phyloP scores from a whole-genome alignment of 2,797 vertebrate species.

The Aphelocoma californica region DNA sequence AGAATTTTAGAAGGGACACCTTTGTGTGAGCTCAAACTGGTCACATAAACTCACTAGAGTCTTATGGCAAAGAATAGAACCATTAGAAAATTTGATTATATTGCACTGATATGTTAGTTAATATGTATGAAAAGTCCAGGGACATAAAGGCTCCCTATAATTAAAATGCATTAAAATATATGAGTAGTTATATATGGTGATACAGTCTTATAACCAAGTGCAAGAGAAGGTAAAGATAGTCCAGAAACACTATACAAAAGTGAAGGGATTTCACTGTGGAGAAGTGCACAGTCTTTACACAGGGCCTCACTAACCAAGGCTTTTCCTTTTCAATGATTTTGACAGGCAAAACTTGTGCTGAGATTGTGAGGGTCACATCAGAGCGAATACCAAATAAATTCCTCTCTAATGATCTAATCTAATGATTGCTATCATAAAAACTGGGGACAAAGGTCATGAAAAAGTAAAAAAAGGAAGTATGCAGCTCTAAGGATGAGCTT shows the following conservation, averaged over 20 bases:
- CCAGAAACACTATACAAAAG: background rate
- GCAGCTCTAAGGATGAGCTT: background rate
- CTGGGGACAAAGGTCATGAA: accelerated
- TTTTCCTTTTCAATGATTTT: background rate
- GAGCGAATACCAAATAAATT: background rate
- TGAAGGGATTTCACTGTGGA: background rate
- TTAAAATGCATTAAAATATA: background rate
- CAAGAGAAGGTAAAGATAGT: background rate
- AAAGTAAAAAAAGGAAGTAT: background rate
- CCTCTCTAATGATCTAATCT: background rate
- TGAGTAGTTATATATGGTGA: background rate
- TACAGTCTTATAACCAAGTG: background rate
- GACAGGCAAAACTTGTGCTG: background rate
- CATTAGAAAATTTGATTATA: background rate
- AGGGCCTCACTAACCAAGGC: background rate
- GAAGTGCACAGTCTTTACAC: background rate
- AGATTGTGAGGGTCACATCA: background rate
- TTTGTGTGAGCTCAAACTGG: background rate
- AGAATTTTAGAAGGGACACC: background rate
- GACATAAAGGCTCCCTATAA: background rate
- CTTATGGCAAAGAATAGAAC: background rate
- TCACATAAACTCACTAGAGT: background rate
- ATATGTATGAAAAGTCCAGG: background rate
- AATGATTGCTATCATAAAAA: background rate
- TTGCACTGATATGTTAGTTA: background rate